Evolutionary conservation across 2,113 vertebrate species (phyloP).

Genomic region (Trematomus loennbergii): DNA sequence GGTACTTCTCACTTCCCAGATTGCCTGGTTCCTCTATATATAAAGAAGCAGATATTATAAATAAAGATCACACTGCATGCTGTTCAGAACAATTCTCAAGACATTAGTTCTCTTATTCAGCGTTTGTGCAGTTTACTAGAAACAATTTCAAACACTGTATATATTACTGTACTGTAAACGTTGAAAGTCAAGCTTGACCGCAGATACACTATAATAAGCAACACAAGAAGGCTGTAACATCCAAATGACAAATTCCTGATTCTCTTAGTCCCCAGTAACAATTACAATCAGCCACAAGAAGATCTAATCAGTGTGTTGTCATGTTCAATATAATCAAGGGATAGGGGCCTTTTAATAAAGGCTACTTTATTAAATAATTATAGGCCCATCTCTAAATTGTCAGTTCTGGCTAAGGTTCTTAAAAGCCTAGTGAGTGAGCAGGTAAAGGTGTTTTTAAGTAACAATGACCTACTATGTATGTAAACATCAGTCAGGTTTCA

Average conservation of each 20-base stretch:
- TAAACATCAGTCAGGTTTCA: no score
- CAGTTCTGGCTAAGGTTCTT: no score
- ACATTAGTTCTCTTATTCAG: background rate
- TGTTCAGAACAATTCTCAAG: background rate
- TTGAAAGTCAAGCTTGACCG: background rate
- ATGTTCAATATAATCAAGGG: conserved; percentile 18
- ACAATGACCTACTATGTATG: no score
- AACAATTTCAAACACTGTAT: no score
- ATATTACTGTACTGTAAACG: background rate
- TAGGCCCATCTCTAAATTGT: no score
- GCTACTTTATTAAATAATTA: no score
- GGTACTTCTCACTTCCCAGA: conserved; percentile 16
- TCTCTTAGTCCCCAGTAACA: conserved; percentile 22
- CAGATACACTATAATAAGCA: conserved; percentile 12
- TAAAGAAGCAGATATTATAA: background rate
- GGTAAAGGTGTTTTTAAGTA: no score
- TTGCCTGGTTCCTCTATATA: background rate
- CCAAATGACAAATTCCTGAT: conserved; percentile 30
- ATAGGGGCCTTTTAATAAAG: background rate
- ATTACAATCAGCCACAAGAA: conserved; percentile 23
- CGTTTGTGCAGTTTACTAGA: background rate
- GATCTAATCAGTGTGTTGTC: conserved; percentile 43
- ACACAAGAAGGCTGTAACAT: conserved; percentile 3
- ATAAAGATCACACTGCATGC: background rate
- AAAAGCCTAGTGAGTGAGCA: no score